Conservation (phyloP, 1,140 invertebrate species). For the Gonioctena quinquepunctata region DNA sequence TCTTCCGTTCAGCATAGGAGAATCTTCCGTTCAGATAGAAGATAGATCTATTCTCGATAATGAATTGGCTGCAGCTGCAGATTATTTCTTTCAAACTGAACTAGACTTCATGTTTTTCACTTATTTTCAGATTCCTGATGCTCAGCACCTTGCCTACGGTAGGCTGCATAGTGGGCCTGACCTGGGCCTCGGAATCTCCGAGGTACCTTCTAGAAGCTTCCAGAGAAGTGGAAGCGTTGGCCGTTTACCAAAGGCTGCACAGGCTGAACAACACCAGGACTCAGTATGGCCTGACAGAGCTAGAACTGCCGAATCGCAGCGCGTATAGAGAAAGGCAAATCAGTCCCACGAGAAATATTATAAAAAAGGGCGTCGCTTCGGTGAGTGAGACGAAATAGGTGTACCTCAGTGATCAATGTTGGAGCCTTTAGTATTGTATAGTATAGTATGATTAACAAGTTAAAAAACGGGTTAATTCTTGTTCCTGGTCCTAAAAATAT, state of each 20-base stretch:
- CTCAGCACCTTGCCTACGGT: constrained; percentile 76
- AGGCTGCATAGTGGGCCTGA: constrained; percentile 69
- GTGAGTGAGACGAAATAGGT: too few relatives aligned
- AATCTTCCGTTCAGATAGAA: too few relatives aligned
- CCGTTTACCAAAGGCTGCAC: constrained; percentile 68
- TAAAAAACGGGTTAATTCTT: too few relatives aligned
- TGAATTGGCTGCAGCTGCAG: too few relatives aligned
- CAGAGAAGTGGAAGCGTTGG: constrained; percentile 75
- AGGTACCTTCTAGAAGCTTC: constrained; percentile 72
- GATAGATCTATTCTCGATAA: too few relatives aligned
- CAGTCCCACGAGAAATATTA: constrained; percentile 43
- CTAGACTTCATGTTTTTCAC: too few relatives aligned
- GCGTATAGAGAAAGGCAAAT: constrained; percentile 50
- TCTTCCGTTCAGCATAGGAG: too few relatives aligned
- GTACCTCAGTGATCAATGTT: too few relatives aligned
- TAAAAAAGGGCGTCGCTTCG: constrained; percentile 43
- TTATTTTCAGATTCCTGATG: constrained; percentile 33
- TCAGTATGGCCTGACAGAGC: constrained; percentile 67
- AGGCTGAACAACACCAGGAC: constrained; percentile 45
- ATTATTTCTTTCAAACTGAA: too few relatives aligned
- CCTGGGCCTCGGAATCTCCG: constrained; percentile 80
- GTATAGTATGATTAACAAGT: too few relatives aligned
- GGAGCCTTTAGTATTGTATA: too few relatives aligned
- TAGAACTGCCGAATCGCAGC: constrained; percentile 69
- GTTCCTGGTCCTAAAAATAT: too few relatives aligned